Conservation (phyloP, 2,888 invertebrate species). For the Stenolophus ochropezus region DNA sequence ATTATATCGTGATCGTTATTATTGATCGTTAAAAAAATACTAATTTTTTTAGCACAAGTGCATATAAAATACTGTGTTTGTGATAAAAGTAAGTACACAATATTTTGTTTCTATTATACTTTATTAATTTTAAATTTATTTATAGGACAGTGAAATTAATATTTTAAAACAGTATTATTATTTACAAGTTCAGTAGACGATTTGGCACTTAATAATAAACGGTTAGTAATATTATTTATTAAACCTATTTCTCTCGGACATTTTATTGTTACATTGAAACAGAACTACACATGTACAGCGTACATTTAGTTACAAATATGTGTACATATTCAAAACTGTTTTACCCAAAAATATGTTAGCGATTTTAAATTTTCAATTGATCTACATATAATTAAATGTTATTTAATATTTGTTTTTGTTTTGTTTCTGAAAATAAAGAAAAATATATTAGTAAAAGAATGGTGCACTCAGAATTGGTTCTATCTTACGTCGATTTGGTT, state of each 20-base stretch:
- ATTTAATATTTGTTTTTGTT: neutral
- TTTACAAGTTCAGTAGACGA: no score
- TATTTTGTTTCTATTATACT: no score
- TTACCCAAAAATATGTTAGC: neutral
- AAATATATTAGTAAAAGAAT: neutral
- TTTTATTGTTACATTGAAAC: neutral
- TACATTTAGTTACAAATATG: neutral
- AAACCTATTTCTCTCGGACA: neutral
- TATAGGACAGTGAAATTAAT: no score
- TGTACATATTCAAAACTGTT: neutral
- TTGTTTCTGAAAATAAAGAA: conserved; percentile 28
- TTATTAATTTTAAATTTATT: no score
- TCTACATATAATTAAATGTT: neutral
- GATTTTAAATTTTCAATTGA: neutral
- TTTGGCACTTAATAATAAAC: no score
- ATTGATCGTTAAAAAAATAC: no score
- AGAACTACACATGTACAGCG: neutral
- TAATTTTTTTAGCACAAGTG: no score
- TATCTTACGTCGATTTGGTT: conserved; percentile 48
- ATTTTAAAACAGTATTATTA: no score
- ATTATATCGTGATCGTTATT: no score
- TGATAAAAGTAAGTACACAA: no score
- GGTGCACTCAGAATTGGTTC: neutral
- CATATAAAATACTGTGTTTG: no score
- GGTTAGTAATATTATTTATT: no score